A percentile compares a stretch with the other conserved stretches of the same genome.
These are phyloP conservation scores for Nomada fucata DNA, from an alignment of 2,888 invertebrate genomes.

Conservation along the genomic window DNA sequence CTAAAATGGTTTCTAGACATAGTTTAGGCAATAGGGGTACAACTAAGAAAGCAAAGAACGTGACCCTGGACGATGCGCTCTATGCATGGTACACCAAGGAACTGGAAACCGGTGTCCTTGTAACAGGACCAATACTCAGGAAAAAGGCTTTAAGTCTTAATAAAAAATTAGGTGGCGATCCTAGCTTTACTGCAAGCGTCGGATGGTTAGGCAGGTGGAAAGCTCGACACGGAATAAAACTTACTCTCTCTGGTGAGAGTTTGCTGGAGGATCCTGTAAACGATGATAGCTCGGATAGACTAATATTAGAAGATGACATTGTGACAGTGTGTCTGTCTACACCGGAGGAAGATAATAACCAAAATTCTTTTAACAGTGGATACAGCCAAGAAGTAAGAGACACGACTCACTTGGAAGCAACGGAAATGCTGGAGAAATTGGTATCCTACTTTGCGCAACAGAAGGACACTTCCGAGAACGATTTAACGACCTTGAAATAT, in stretches of 20 bases:
- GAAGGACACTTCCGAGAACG: constrained; percentile 11
- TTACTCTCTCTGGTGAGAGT: constrained; percentile 10
- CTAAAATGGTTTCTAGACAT: constrained; percentile 39
- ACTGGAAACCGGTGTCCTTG: constrained; percentile 2
- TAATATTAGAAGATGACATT: neutral
- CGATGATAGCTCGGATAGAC: neutral
- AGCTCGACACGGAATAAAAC: constrained; percentile 39
- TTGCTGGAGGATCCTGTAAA: neutral
- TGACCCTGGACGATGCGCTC: constrained; percentile 30
- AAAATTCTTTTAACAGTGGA: neutral
- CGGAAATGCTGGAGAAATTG: constrained; percentile 25
- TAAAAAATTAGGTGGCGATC: constrained; percentile 19
- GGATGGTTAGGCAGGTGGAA: constrained; percentile 44
- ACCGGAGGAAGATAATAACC: neutral
- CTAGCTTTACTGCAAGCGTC: constrained; percentile 30
- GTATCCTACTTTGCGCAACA: constrained; percentile 23
- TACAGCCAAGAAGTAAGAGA: neutral
- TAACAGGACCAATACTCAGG: constrained; percentile 22
- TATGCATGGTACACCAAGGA: constrained; percentile 34
- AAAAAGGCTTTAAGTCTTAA: constrained; percentile 39
- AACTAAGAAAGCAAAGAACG: constrained; percentile 32
- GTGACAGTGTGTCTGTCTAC: constrained; percentile 2
- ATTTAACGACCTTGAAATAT: constrained; percentile 6
- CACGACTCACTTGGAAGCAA: constrained; percentile 10
- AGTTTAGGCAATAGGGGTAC: constrained; percentile 35